Conservation (phyloP, 2,888 invertebrate genomes). For the Mythimna lalbum region DNA sequence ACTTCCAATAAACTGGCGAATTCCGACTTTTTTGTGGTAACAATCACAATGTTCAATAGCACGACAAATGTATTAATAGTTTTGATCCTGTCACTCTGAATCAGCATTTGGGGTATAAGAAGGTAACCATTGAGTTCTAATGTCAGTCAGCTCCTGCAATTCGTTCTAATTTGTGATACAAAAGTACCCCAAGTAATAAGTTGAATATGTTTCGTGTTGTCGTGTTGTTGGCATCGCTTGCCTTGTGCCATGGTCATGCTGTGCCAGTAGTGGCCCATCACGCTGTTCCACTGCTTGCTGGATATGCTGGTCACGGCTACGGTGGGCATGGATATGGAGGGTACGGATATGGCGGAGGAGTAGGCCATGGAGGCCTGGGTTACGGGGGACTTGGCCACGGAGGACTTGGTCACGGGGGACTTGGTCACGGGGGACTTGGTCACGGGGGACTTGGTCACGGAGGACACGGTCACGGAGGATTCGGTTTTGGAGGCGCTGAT, state of each 20-base stretch:
- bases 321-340: conserved; percentile 59
- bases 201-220: conserved; percentile 75
- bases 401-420: conserved; percentile 24
- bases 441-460: conserved; percentile 29
- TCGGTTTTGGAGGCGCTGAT: conserved; percentile 19
- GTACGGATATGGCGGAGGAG: conserved; percentile 59
- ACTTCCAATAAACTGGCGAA: conserved; percentile 69
- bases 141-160: conserved; percentile 72
- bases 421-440: conserved; percentile 38
- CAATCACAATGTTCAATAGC: conserved; percentile 78
- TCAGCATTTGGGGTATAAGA: conserved; percentile 81
- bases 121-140: conserved; percentile 64
- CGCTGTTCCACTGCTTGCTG: conserved; percentile 67
- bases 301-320: conserved; percentile 69
- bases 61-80: conserved; percentile 79
- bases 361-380: conserved; percentile 62
- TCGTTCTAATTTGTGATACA: conserved; percentile 53
- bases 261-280: conserved; percentile 75
- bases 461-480: conserved; percentile 55
- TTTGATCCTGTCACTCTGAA: conserved; percentile 80
- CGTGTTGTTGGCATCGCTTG: conserved; percentile 73
- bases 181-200: conserved; percentile 27
- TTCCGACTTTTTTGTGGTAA: conserved; percentile 74
- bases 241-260: conserved; percentile 76
- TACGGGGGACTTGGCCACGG: conserved; percentile 46